phyloP scores from a whole-genome alignment of 2,888 invertebrate species.

The Copidosoma aretas region DNA sequence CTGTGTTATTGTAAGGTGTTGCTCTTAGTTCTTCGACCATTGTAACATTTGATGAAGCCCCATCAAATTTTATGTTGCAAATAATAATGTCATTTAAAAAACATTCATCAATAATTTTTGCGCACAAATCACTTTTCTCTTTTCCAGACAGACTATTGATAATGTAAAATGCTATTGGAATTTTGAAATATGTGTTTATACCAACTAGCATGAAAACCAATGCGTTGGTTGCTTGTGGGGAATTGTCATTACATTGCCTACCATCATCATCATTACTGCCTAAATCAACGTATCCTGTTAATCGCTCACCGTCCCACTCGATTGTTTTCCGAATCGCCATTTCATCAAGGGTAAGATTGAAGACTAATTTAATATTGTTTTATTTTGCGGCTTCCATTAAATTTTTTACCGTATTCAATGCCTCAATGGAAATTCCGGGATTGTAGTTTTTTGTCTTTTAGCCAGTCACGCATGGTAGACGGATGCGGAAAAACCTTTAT shows the following conservation, averaged over 20 bases:
- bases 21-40: constrained; percentile 31
- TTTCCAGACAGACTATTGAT: constrained; percentile 27
- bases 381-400: constrained; percentile 15
- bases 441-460: constrained; percentile 21
- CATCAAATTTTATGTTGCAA: constrained; percentile 37
- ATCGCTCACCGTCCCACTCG: constrained; percentile 32
- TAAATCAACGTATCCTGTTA: constrained; percentile 42
- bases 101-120: constrained; percentile 24
- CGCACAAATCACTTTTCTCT: constrained; percentile 21
- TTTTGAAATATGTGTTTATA: constrained; percentile 34
- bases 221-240: constrained; percentile 24
- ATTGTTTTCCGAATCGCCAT: constrained; percentile 25
- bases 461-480: too few species aligned
- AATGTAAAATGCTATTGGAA: constrained; percentile 30
- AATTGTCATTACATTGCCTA: not conserved
- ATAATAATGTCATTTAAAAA: constrained; percentile 28
- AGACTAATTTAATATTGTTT: constrained; percentile 18
- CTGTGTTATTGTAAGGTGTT: constrained; percentile 9
- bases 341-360: constrained; percentile 28
- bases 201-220: constrained; percentile 29
- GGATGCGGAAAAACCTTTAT: too few species aligned
- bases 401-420: constrained; percentile 18
- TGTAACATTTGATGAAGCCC: constrained; percentile 28
- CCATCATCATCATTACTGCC: constrained; percentile 27
- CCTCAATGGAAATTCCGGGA: constrained; percentile 38